Evolutionary conservation across 2,888 invertebrate species (phyloP), one percentile per base, ranked within the genome.

Genomic region (Clivina fossor): DNA sequence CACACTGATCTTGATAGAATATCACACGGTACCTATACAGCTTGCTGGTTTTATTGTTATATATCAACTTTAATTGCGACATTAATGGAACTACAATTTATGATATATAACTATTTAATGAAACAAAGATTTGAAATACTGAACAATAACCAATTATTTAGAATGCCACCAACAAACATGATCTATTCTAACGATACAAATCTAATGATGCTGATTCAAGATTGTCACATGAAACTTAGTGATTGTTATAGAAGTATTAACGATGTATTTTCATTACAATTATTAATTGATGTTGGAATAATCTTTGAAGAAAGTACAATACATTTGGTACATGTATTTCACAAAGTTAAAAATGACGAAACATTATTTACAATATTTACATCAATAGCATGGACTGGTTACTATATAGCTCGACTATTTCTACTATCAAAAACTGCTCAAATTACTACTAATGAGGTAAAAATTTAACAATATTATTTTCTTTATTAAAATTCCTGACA

Each of bases 361-460:
- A n/a, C n/a, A 13, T 11, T 13, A 13, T 15, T 13, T 8, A 15
- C n/a, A 13, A 35, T 35, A 15, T 13, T 15, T 8, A 8, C 35
- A 35, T 13, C 35, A 3, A 3, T 35, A 2, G 15, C 15, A 13
- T 35, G 35, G 35, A 15, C 13, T 13, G n/a, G 13, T 35, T 35
- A 35, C 15, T 35, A 35, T 15, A 35, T 35, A n/a, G 15, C 13
- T 3, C n/a, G 35, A 35, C 15, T 35, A 11, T 35, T 35, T 35
- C 2, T 11, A 13, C 8, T 35, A 15, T n/a, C 35, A 15, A 35
- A 4, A 35, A 8, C 15, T 35, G n/a, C 2, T 35, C 13, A 35
- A 13, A 8, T 15, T 3, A 35, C 35, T 13, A 35, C 15, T 8
- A 13, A 35, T 15, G 35, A 35, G 35, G 35, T 35, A 35, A 15